These are phyloP conservation scores for Netta rufina DNA, from an alignment of 2,797 vertebrate genomes.

Conservation along the genomic window DNA sequence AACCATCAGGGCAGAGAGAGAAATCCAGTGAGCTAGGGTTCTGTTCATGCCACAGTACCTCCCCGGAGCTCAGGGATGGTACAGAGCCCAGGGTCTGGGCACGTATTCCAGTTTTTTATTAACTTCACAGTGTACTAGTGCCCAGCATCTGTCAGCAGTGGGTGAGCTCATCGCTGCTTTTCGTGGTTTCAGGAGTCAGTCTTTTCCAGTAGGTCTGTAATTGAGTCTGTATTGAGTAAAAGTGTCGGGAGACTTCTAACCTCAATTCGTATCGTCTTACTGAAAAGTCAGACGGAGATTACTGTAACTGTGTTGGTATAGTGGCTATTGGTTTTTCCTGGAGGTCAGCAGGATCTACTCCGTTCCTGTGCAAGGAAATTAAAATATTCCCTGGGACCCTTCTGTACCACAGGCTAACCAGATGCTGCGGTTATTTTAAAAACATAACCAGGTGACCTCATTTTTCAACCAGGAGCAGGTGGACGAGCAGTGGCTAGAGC, in stretches of 20 bases:
- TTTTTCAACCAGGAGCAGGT: slow-evolving; percentile 6
- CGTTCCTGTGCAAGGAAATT: slow-evolving; percentile 25
- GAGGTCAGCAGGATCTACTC: slow-evolving; percentile 7
- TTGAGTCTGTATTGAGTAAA: slow-evolving; percentile 45
- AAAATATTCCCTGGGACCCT: background rate
- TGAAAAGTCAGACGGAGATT: slow-evolving; percentile 17
- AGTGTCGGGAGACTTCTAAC: slow-evolving; percentile 8
- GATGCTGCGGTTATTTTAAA: background rate
- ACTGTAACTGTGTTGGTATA: slow-evolving; percentile 9
- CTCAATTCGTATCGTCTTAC: slow-evolving; percentile 10
- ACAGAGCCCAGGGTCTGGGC: background rate
- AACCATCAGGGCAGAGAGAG: slow-evolving; percentile 18
- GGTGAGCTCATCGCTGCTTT: background rate
- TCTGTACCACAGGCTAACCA: background rate
- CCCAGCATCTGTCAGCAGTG: background rate
- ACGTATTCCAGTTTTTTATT: background rate
- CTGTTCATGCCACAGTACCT: background rate
- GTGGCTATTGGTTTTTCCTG: background rate
- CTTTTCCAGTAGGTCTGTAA: background rate
- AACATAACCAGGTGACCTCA: background rate
- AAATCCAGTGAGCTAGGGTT: background rate
- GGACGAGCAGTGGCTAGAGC: background rate
- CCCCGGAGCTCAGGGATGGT: background rate
- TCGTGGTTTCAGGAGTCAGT: background rate
- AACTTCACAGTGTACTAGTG: background rate